Conservation (phyloP, 2,797 vertebrate genomes). For the Pangasius sanitwongsei region DNA sequence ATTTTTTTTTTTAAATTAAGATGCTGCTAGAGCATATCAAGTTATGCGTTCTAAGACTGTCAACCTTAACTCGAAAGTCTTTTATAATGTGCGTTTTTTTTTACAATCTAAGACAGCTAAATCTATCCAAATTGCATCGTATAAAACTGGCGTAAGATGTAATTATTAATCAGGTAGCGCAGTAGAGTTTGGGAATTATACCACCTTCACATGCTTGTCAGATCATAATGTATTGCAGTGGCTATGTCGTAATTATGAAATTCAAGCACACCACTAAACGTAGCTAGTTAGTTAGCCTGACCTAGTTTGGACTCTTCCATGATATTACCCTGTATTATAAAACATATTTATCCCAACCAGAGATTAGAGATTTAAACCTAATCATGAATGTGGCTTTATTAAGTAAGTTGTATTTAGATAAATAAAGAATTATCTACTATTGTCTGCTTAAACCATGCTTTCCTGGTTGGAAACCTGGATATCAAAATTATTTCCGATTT, state of each 20-base stretch:
- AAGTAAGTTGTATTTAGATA: background rate
- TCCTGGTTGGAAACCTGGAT: background rate
- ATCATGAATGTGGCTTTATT: background rate
- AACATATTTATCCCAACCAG: background rate
- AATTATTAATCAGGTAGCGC: background rate
- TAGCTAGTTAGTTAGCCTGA: background rate
- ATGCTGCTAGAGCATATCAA: too few relatives aligned
- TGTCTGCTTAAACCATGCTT: background rate
- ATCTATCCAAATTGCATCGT: background rate
- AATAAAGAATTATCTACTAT: background rate
- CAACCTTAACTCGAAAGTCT: background rate
- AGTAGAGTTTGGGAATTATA: background rate
- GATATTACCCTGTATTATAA: background rate
- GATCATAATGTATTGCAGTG: background rate
- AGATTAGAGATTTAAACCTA: background rate
- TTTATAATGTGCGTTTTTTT: background rate
- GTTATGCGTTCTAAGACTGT: too few relatives aligned
- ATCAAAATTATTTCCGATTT: background rate
- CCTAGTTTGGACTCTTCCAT: background rate
- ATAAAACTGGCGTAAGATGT: background rate
- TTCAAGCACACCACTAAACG: background rate
- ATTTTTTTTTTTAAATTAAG: too few relatives aligned
- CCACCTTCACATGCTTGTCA: background rate
- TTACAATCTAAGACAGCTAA: too few relatives aligned
- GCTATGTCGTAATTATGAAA: background rate